Conservation (phyloP, 2,797 vertebrate species). For the Erethizon dorsatum region DNA sequence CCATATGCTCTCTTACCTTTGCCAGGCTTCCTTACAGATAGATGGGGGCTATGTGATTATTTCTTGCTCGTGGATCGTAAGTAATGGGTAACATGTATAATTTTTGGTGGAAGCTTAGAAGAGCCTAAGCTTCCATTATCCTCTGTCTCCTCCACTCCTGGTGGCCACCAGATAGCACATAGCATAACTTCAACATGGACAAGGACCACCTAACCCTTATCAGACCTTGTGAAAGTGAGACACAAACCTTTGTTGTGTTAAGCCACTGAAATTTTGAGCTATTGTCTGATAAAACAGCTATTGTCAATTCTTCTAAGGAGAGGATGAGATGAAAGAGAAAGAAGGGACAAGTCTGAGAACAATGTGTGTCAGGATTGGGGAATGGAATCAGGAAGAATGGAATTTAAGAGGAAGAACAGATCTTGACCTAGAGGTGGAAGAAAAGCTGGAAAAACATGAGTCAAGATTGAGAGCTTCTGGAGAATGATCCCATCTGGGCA, state of each 20-base stretch:
- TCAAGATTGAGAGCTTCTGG: background rate
- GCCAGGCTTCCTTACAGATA: background rate
- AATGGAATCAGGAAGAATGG: background rate
- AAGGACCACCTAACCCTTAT: background rate
- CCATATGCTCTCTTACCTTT: background rate
- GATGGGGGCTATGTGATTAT: background rate
- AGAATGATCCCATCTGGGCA: too few relatives aligned
- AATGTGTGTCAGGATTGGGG: background rate
- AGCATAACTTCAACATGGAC: background rate
- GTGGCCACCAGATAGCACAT: background rate
- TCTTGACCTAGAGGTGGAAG: background rate
- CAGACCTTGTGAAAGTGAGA: background rate
- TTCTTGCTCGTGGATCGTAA: background rate
- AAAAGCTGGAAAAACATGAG: background rate
- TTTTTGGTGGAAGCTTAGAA: background rate
- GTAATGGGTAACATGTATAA: background rate
- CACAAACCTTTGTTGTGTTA: background rate
- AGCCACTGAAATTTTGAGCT: background rate
- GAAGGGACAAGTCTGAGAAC: background rate
- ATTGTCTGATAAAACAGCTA: background rate
- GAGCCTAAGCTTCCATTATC: background rate
- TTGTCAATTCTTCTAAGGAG: background rate
- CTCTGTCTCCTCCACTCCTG: background rate
- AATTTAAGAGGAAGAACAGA: background rate
- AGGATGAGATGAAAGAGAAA: background rate